These are phyloP conservation scores for Apodemia mormo DNA, from an alignment of 2,888 invertebrate species.

Conservation along the genomic window DNA sequence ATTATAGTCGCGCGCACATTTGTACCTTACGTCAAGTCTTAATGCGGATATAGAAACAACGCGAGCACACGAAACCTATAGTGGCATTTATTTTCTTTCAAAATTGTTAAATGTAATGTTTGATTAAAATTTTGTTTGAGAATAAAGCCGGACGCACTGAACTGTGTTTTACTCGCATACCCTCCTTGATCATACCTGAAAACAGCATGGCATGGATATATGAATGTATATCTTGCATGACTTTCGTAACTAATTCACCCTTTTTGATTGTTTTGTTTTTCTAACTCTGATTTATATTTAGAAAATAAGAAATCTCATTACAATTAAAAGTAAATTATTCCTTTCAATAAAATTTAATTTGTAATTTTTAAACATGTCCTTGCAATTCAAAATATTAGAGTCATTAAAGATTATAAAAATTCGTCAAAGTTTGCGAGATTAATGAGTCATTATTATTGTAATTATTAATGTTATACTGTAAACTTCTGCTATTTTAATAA, in stretches of 20 bases:
- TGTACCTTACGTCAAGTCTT: conserved; percentile 41
- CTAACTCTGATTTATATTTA: conserved; percentile 9
- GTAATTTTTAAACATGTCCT: no score
- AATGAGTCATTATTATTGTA: background rate
- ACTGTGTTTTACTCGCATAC: conserved; percentile 79
- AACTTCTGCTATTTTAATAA: conserved; percentile 66
- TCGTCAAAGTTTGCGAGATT: background rate
- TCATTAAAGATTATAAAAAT: background rate
- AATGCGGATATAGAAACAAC: conserved; percentile 41
- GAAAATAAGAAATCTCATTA: no score
- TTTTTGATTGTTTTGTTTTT: conserved; percentile 5
- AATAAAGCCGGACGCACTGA: conserved; percentile 78
- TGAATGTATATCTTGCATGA: conserved; percentile 59
- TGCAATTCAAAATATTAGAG: background rate
- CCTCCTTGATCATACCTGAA: conserved; percentile 55
- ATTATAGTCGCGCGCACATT: conserved; percentile 48
- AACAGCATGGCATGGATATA: conserved; percentile 73
- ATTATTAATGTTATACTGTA: conserved; percentile 36
- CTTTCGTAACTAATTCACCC: background rate
- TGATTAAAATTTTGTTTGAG: conserved; percentile 57
- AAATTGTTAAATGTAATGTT: conserved; percentile 64
- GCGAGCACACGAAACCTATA: conserved; percentile 64
- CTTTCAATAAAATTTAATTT: no score
- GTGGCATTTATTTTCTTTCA: conserved; percentile 56
- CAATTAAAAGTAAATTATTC: no score